These are phyloP conservation scores for Origma solitaria DNA, from an alignment of 2,113 vertebrate genomes.

Conservation along the genomic window DNA sequence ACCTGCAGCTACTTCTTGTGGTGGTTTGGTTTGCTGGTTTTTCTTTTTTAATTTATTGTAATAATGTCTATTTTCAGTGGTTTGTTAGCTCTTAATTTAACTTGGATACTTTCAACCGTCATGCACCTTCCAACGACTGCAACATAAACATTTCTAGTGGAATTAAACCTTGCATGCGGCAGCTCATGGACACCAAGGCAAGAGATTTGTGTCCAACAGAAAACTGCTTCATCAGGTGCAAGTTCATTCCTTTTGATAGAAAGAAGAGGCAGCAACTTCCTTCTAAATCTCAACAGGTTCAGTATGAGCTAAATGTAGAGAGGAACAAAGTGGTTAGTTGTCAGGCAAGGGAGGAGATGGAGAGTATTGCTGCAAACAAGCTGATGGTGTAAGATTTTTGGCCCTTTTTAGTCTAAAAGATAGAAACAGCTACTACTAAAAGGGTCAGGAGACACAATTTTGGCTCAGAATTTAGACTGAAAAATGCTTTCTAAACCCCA, in stretches of 20 bases:
- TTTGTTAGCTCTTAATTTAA: neutral
- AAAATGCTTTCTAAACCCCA: neutral
- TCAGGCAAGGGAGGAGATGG: neutral
- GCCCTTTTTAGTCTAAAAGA: slow-evolving; percentile 40
- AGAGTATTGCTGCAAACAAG: slow-evolving; percentile 38
- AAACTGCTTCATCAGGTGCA: neutral
- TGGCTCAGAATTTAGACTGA: slow-evolving; percentile 41
- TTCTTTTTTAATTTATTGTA: neutral
- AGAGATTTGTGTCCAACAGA: neutral
- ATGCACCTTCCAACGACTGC: neutral
- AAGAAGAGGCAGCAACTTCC: neutral
- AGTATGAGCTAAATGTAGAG: neutral
- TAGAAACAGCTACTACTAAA: neutral
- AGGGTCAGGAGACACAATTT: neutral
- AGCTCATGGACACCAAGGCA: neutral
- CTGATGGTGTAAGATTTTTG: slow-evolving; percentile 16
- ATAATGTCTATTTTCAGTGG: neutral
- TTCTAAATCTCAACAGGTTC: neutral
- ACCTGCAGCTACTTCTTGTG: neutral
- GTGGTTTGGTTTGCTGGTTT: neutral
- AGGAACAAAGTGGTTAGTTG: neutral
- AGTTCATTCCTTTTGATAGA: neutral
- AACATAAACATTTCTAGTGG: neutral
- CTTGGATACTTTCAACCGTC: neutral
- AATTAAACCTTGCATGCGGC: neutral